Base-by-base conservation (phyloP, 1,140 invertebrate species). In the Nasonia vitripennis region DNA sequence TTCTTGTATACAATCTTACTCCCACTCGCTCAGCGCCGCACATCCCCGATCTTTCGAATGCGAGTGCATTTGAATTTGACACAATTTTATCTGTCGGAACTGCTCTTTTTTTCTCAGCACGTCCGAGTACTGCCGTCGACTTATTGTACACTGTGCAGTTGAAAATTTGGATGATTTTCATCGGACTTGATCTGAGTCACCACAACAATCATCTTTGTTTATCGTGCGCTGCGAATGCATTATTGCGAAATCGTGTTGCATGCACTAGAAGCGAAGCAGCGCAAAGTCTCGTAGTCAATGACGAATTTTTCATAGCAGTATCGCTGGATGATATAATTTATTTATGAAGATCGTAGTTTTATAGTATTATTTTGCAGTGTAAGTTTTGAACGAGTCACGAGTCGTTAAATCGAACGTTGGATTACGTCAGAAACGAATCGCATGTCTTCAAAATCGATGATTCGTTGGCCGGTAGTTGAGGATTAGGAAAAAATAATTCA, bases 51-150 rank as follows among this genome's bases (percentile, higher is more conserved):
- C 31, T 83, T 75, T 27, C 27, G 20, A 81, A 79, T 71, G 70
- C 45, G 68, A 9, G 17, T 45, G 20, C 45, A 23, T 67, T 73
- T n/a, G 10, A 83, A 75, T 83, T 87, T 87, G 9, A 45, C 41
- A 90, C 86, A 87, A 71, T 87, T 89, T 90, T 88, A 90, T 90
- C 89, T 4, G 34, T 37, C 34, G 34, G 34, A 45, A 45, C 41
- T 10, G 41, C 41, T 45, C 3, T 62, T 10, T 4, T 51, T 14
- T 51, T 14, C 10, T 14, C 48, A 12, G 12, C 11, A 17, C 48
- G 12, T 6, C 6, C 17, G 20, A 20, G 1, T n/a, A 7, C 17
- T 27, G 6, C 55, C 20, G 1, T 17, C 5, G 14, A 17, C 55
- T 7, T 5, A 7, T 7, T 6, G 17, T n/a, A 17, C 17, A 17